Evolutionary conservation across 2,113 vertebrate species (phyloP).

Genomic region (Trogon melanurus): DNA sequence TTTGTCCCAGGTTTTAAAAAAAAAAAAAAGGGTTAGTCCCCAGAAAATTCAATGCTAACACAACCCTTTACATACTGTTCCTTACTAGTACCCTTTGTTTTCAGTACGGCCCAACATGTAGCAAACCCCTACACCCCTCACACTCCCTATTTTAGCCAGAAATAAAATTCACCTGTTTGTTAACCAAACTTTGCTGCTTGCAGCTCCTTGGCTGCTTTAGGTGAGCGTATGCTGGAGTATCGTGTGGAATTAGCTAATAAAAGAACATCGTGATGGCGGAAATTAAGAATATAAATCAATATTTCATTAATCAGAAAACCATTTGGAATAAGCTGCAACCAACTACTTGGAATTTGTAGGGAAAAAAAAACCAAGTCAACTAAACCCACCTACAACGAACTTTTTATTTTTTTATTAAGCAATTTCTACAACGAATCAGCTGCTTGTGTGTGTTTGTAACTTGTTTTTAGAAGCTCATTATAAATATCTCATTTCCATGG

Average conservation of each 20-base stretch:
- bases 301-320: slow-evolving; percentile 1
- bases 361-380: not conserved
- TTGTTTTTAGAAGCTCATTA: slow-evolving; percentile 32
- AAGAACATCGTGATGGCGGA: not conserved
- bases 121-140: not conserved
- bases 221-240: not conserved
- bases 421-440: not conserved
- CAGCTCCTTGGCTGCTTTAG: not conserved
- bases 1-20: not conserved
- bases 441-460: not conserved
- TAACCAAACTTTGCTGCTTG: not conserved
- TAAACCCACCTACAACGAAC: not conserved
- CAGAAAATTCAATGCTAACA: not conserved
- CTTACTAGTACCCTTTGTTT: not conserved
- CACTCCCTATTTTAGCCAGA: not conserved
- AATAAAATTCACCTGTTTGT: not conserved
- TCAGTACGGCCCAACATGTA: not conserved
- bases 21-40: not conserved
- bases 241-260: not conserved
- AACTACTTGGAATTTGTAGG: slow-evolving; percentile 11
- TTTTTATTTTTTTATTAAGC: not conserved
- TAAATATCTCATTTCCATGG: slow-evolving; percentile 23
- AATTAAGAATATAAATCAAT: not conserved
- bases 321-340: not conserved
- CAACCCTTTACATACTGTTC: not conserved